Evolutionary conservation across 2,113 vertebrate species (phyloP).

Genomic region (Corythornis madagascariensis): DNA sequence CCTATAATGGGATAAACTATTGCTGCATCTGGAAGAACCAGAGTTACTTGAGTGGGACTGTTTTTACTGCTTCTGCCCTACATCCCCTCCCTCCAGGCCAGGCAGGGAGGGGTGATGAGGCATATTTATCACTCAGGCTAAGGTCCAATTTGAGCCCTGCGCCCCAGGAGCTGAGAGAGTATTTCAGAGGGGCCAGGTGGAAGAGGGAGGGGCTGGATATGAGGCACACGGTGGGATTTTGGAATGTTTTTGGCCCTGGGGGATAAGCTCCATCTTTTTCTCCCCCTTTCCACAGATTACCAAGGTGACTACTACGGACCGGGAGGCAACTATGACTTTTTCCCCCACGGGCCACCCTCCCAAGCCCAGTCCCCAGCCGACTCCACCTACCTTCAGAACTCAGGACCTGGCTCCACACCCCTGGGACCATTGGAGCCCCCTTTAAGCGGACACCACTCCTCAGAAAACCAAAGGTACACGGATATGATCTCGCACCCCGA

Average conservation of each 20-base stretch:
- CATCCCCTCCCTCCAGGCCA: too few species aligned
- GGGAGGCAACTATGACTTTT: slow-evolving; percentile 94
- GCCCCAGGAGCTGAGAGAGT: neutral
- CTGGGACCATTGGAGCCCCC: slow-evolving; percentile 88
- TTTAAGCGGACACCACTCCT: slow-evolving; percentile 86
- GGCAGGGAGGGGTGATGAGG: neutral
- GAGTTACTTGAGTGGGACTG: too few species aligned
- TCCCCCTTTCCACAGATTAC: slow-evolving; percentile 79
- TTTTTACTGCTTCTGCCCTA: too few species aligned
- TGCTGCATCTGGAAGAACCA: too few species aligned
- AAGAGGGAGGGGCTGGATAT: neutral
- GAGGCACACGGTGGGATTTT: rapidly evolving
- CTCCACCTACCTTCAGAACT: slow-evolving; percentile 90
- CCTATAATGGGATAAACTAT: too few species aligned
- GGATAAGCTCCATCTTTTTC: neutral
- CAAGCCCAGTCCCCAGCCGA: slow-evolving; percentile 96
- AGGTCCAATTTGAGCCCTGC: neutral
- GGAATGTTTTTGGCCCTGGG: neutral
- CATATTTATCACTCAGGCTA: neutral
- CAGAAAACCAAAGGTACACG: slow-evolving; percentile 97
- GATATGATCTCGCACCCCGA: slow-evolving; percentile 98
- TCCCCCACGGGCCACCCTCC: slow-evolving; percentile 93
- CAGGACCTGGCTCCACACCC: slow-evolving; percentile 83
- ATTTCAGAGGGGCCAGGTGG: rapidly evolving
- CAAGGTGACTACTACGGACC: slow-evolving; percentile 96